Conservation (phyloP, 2,797 vertebrate species). For the Acomys russatus region DNA sequence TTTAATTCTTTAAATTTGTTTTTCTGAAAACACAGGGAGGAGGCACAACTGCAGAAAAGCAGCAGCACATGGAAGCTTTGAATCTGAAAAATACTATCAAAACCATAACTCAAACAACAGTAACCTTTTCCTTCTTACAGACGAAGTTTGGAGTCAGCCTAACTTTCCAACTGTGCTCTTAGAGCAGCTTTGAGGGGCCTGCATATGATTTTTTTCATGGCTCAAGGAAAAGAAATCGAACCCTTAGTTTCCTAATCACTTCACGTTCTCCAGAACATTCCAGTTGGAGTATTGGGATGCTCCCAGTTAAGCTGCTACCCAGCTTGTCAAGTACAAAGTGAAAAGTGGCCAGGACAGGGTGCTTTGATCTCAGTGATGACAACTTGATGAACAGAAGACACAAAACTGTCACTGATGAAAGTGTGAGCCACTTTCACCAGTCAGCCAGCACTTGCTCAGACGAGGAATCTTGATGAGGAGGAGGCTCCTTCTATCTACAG, state of each 20-base stretch:
- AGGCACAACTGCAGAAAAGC: neutral
- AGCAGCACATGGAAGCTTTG: neutral
- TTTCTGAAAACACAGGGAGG: neutral
- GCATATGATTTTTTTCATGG: neutral
- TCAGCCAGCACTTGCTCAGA: neutral
- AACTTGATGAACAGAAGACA: neutral
- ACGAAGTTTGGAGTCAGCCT: neutral
- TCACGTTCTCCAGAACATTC: constrained; percentile 28
- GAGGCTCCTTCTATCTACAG: neutral
- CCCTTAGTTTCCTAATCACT: neutral
- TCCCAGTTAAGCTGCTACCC: neutral
- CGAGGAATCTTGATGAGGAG: neutral
- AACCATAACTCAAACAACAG: neutral
- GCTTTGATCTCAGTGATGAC: neutral
- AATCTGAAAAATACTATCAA: constrained; percentile 49
- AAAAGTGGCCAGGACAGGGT: neutral
- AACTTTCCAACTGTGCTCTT: constrained; percentile 3
- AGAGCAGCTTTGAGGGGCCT: neutral
- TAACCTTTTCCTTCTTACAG: neutral
- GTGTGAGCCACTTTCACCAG: neutral
- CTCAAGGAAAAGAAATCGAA: neutral
- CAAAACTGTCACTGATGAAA: neutral
- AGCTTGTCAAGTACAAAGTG: neutral
- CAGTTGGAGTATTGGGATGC: neutral
- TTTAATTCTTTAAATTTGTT: neutral